Evolutionary conservation across 2,797 vertebrate species (phyloP).

Genomic region (Kryptopterus vitreolus): DNA sequence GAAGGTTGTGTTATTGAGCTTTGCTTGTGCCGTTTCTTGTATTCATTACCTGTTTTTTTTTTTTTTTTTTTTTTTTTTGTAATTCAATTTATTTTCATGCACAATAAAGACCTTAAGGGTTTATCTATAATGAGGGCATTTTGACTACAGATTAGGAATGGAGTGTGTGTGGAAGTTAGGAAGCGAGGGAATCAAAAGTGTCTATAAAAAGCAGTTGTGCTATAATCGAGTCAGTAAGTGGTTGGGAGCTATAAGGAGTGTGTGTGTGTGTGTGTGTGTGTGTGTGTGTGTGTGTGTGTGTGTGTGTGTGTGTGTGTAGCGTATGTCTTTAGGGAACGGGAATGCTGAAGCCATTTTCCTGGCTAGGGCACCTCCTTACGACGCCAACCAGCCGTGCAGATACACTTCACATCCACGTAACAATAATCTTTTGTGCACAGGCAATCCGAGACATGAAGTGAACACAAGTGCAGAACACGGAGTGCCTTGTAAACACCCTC

Average conservation of each 20-base stretch:
- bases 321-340: not conserved
- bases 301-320: slow-evolving; percentile 2
- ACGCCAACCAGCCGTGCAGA: slow-evolving; percentile 18
- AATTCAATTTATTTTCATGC: not conserved
- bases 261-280: too few relatives aligned
- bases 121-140: not conserved
- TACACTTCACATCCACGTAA: slow-evolving; percentile 16
- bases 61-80: not conserved
- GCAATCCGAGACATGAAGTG: not conserved
- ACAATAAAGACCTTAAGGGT: not conserved
- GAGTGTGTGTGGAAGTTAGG: not conserved
- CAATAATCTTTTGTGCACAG: slow-evolving; percentile 28
- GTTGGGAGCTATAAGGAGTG: slow-evolving; percentile 12
- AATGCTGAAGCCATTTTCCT: not conserved
- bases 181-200: not conserved
- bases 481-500: not conserved
- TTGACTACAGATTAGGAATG: not conserved
- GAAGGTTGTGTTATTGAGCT: slow-evolving; percentile 26
- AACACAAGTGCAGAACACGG: not conserved
- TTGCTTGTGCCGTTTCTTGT: not conserved
- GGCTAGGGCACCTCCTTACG: not conserved
- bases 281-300: too few relatives aligned
- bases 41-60: too few relatives aligned
- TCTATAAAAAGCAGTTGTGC: slow-evolving; percentile 18
- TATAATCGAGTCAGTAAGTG: too few relatives aligned